Conservation (phyloP, 2,113 vertebrate genomes). For the Eurystomus gularis region DNA sequence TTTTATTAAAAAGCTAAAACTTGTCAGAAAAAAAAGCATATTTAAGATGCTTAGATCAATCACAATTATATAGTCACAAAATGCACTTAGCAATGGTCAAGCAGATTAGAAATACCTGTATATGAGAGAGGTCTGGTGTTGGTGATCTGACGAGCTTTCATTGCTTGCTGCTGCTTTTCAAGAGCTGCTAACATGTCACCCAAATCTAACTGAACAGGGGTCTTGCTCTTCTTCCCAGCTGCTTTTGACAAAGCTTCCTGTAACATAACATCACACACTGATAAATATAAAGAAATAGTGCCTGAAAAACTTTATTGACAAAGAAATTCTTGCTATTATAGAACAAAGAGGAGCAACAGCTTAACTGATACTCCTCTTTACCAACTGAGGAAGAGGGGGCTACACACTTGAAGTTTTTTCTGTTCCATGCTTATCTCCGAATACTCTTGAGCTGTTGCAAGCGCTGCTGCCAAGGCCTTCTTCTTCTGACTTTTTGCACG, state of each 20-base stretch:
- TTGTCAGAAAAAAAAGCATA: background rate
- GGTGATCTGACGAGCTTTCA: constrained; percentile 94
- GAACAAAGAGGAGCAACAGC: background rate
- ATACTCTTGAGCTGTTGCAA: constrained; percentile 97
- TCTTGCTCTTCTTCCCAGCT: constrained; percentile 96
- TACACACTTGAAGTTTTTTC: constrained; percentile 90
- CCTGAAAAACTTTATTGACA: background rate
- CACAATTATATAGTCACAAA: background rate
- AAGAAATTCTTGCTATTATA: background rate
- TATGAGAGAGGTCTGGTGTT: constrained; percentile 94
- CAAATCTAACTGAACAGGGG: constrained; percentile 93
- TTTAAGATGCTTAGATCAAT: background rate
- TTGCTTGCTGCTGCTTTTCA: constrained; percentile 94
- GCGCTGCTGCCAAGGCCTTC: constrained; percentile 94
- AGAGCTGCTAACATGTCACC: constrained; percentile 96
- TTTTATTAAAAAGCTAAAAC: background rate
- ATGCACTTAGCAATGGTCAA: background rate
- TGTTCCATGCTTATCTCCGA: constrained; percentile 99
- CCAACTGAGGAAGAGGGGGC: background rate
- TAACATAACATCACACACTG: background rate
- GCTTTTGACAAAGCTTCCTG: constrained; percentile 96
- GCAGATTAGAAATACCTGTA: constrained; percentile 75
- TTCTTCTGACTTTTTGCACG: constrained; percentile 98
- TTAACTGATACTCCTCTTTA: background rate
- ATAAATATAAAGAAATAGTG: background rate